Evolutionary conservation across 1,140 invertebrate genomes (phyloP), one percentile per base, ranked within the genome.

Genomic region (Drosophila virilis): DNA sequence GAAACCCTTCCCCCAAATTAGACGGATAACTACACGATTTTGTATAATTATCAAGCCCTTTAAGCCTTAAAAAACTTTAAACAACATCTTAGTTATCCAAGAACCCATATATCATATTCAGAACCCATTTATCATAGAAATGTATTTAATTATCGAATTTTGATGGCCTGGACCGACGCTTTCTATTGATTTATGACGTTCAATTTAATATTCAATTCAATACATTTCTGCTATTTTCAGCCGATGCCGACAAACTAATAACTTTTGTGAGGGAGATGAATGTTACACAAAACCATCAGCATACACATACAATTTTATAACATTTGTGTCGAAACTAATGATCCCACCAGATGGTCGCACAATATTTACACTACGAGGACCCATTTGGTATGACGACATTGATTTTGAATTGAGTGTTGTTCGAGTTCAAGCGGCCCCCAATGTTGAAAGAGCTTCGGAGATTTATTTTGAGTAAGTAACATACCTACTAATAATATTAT

Each of bases 301-400:
- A 55, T 96, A 96, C 85, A 97, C 97, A 6, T 98, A 96, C 93
- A 98, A 98, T 93, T 99, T 97, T 92, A 96, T 99, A 70, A 97
- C 97, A 0, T 96, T 99, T 77, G 95, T 97, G 0, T 96, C 97
- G 54, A 97, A 97, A 91, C 93, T 98, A 13, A 95, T 95, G 28
- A 94, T 98, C 7, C 95, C 97, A 0, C 84, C 93, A 1, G 93
- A 92, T 68, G 96, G 95, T 6, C 93, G 94, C 6, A 65, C 64
- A 0, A 93, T 99, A 1, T 98, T 98, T 92, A 97, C 96, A 8
- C 97, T 99, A 95, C 94, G 96, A 62, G 96, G 97, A 0, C 96
- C 97, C 0, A 92, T 94, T 13, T 95, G 95, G 93, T 86, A 93
- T 1, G 94, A 93, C 15, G 95, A 96, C 13, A 95, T 94, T 38